Conservation (phyloP, 1,140 invertebrate genomes). For the Paracyclopina nana region DNA sequence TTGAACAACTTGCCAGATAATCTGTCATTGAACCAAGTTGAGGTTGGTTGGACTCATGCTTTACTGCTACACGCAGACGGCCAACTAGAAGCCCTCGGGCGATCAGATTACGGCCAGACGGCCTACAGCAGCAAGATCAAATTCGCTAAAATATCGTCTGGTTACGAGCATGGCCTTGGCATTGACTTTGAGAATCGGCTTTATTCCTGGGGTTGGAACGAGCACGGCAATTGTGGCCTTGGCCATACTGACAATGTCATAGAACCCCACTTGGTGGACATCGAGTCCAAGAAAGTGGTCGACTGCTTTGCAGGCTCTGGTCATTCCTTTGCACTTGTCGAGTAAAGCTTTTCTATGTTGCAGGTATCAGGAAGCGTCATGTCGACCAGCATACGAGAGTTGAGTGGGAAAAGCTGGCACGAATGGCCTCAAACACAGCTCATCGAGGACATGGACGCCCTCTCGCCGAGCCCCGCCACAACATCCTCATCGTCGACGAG, state of each 20-base stretch:
- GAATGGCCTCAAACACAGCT: neutral
- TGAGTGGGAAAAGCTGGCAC: neutral
- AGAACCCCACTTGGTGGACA: slow-evolving; percentile 25
- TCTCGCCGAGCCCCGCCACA: no score
- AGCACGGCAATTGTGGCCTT: slow-evolving; percentile 65
- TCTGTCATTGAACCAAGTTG: no score
- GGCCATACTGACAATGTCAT: slow-evolving; percentile 38
- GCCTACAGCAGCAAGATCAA: neutral
- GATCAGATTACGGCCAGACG: slow-evolving; percentile 6
- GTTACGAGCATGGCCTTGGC: slow-evolving; percentile 11
- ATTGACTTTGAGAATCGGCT: slow-evolving; percentile 28
- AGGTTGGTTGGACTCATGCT: slow-evolving; percentile 14
- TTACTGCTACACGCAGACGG: neutral
- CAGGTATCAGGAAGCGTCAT: no score
- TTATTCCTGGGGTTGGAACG: slow-evolving; percentile 75
- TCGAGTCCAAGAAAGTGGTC: slow-evolving; percentile 25
- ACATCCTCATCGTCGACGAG: neutral
- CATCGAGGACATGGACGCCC: neutral
- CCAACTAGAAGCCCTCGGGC: neutral
- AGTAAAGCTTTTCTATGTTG: slow-evolving; percentile 22
- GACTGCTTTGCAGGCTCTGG: slow-evolving; percentile 31
- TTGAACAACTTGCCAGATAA: no score
- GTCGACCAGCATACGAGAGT: no score
- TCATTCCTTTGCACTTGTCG: slow-evolving; percentile 35
- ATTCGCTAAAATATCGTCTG: neutral